Evolutionary conservation across 1,140 invertebrate genomes (phyloP).

Genomic region (Ridgeia piscesae): DNA sequence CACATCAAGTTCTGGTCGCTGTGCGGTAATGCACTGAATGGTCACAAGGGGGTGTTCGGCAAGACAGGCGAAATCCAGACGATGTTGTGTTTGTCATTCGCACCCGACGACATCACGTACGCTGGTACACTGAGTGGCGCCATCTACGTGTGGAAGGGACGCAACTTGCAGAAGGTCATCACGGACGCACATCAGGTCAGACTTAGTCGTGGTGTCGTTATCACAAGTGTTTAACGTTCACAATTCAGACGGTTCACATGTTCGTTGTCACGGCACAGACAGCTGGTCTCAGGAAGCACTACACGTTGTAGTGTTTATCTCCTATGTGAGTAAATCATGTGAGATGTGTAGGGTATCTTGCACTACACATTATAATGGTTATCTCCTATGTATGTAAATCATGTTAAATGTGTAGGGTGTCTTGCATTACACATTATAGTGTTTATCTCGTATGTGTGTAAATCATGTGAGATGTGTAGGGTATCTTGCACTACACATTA

Average conservation of each 20-base stretch:
- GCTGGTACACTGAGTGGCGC: constrained; percentile 56
- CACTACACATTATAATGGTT: too few relatives aligned
- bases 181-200: constrained; percentile 50
- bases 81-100: constrained; percentile 53
- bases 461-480: too few relatives aligned
- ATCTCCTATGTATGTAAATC: too few relatives aligned
- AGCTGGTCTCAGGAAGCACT: not conserved
- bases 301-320: too few relatives aligned
- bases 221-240: not conserved
- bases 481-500: too few relatives aligned
- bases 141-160: constrained; percentile 56
- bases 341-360: too few relatives aligned
- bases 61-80: constrained; percentile 58
- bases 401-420: too few relatives aligned
- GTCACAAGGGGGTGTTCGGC: constrained; percentile 57
- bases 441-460: not conserved
- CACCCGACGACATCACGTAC: constrained; percentile 47
- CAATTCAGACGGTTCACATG: not conserved
- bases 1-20: constrained; percentile 59
- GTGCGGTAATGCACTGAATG: constrained; percentile 55
- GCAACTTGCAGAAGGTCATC: constrained; percentile 46
- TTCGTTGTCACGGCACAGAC: not conserved
- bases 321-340: too few relatives aligned
- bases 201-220: not conserved
- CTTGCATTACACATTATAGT: too few relatives aligned